Evolutionary conservation across 2,888 invertebrate genomes (phyloP).

Genomic region (Drosophila melanocephala): DNA sequence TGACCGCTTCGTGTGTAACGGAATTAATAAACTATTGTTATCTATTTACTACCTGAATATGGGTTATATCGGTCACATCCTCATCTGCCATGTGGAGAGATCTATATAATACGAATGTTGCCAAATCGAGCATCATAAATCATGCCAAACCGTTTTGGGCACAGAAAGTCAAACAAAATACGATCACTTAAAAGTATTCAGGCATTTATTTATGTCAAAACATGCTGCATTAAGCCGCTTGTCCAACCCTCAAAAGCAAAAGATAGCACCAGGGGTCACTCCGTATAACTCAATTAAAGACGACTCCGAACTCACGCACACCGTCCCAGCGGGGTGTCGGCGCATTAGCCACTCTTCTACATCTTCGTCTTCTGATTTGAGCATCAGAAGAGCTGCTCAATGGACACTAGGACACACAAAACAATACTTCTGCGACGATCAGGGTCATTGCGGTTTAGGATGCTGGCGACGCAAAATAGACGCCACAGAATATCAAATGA

Average conservation of each 20-base stretch:
- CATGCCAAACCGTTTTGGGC: constrained; percentile 71
- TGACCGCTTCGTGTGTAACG: constrained; percentile 43
- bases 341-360: constrained; percentile 68
- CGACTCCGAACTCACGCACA: constrained; percentile 77
- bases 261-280: constrained; percentile 50
- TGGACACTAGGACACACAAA: constrained; percentile 42
- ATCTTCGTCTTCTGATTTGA: constrained; percentile 47
- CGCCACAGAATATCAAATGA: constrained; percentile 71
- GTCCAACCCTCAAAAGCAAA: constrained; percentile 61
- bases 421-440: constrained; percentile 66
- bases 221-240: constrained; percentile 73
- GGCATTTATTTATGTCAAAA: constrained; percentile 85
- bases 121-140: constrained; percentile 72
- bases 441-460: constrained; percentile 68
- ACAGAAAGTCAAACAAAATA: constrained; percentile 75
- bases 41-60: constrained; percentile 44
- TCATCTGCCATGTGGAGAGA: constrained; percentile 42
- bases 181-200: constrained; percentile 83
- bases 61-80: constrained; percentile 53
- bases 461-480: constrained; percentile 45
- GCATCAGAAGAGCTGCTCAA: constrained; percentile 45
- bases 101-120: constrained; percentile 51
- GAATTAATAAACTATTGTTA: constrained; percentile 55
- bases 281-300: constrained; percentile 82
- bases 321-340: constrained; percentile 80